Base-by-base conservation (phyloP, 2,888 invertebrate genomes). In the Ptilodon capucinus region DNA sequence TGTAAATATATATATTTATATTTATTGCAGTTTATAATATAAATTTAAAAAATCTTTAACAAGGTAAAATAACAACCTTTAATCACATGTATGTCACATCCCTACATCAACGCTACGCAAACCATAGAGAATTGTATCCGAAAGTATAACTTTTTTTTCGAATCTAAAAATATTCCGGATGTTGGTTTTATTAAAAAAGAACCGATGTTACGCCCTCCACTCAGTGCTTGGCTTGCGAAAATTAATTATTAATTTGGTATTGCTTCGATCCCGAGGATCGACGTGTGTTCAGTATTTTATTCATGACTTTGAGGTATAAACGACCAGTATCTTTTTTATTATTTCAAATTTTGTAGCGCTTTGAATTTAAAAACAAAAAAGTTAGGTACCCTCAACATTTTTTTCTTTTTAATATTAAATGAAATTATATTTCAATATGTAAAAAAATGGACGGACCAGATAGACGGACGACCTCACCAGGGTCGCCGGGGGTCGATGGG, bases 161-260 rank as follows among this genome's bases (percentile, higher is more conserved):
- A 40, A 45, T 14, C 14, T 32, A 4, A 57, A 14, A 32, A 14
- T 7, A 14, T 32, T 14, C 14, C 32, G 6, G 14, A 32, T 32
- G 32, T 6, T 14, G 14, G 32, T 84, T 76, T 79, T 81, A 84
- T 85, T 14, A 32, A 62, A 73, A 83, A 84, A 83, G 84, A 86
- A 85, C 84, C 81, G 81, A 78, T 14, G 32, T 32, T 14, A 14
- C 32, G 6, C 14, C 14, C 14, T 32, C 32, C 32, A 7, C 32
- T 14, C 32, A 32, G 75, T 65, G 76, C 69, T 78, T 73, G 71
- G 32, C 32, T 76, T 78, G 84, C 73, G 79, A 79, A 86, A 90
- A 89, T 87, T 87, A 87, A 89, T 86, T 78, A 87, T 86, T 88
- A 88, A 87, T 87, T 86, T 86, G 84, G 84, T 81, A 75, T 82